Base-by-base conservation (phyloP, 1,140 invertebrate genomes). In the Sinonovacula constricta region DNA sequence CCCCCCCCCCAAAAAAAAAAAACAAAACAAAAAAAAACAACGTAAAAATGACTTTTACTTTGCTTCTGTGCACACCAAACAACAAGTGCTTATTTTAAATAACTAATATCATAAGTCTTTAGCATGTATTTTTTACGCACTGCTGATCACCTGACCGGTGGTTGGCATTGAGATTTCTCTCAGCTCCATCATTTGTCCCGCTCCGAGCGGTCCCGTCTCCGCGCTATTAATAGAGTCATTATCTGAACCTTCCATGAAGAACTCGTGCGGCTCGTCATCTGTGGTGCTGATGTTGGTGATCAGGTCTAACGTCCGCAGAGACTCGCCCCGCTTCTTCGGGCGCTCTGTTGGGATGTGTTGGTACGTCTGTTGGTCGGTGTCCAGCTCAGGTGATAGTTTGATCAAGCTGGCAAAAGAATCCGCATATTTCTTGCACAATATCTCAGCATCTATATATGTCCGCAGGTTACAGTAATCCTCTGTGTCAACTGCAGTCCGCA, bases 201-300 rank as follows among this genome's bases (percentile, higher is more conserved):
- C 56, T 3, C 59, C 39, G 4, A 70, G 53, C 5, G 80, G 76
- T 15, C 65, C 45, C 3, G 39, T 36, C 5, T 86, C 83, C 1
- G 81, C 75, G 53, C 81, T 86, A 18, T 81, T 74, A 30, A 81
- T 51, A 22, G 85, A 86, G 18, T 83, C 85, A 2, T 59, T 70
- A 63, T 84, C 83, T 15, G 78, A 79, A 3, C 53, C 56, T 39
- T 86, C 85, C 65, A 88, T 77, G 24, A 87, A 82, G 14, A 76
- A 57, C 53, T 85, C 81, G 18, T 57, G 24, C 0, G 86, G 85
- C 36, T 83, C 85, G 39, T 83, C 82, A 39, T 86, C 84, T 0
- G 84, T 84, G 24, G 86, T 28, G 74, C 84, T 87, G 39, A 88
- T 87, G 75, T 88, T 85, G n/a, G 84, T 86, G 34, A 89, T 85